Percentiles rank a stretch among this genome's conserved stretches.
Conservation (phyloP, 1,140 invertebrate genomes). For the Melanaphis sacchari region DNA sequence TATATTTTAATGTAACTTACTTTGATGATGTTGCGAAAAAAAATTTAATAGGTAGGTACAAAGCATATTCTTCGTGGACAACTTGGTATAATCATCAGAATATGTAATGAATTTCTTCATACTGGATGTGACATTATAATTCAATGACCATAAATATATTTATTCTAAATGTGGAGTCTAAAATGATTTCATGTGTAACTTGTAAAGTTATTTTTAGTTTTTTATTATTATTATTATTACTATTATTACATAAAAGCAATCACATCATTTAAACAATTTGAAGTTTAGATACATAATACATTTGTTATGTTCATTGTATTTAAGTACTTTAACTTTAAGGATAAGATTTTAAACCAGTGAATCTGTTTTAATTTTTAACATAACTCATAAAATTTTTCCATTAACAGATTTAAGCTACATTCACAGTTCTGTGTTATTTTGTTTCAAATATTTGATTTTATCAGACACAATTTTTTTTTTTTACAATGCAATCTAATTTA, state of each 20-base stretch:
- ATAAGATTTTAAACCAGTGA: too few relatives aligned
- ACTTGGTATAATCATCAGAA: neutral
- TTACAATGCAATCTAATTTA: neutral
- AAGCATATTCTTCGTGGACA: neutral
- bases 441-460: neutral
- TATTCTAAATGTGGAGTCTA: neutral
- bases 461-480: neutral
- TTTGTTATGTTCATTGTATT: too few relatives aligned
- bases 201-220: neutral
- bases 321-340: too few relatives aligned
- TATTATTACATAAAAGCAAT: neutral
- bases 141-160: neutral
- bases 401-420: too few relatives aligned
- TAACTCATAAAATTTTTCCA: neutral
- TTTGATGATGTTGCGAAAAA: neutral
- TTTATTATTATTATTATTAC: neutral
- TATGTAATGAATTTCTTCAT: neutral
- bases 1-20: neutral
- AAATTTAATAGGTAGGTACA: neutral
- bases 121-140: neutral
- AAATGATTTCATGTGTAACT: neutral
- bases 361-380: neutral
- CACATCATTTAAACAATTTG: too few relatives aligned
- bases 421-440: neutral
- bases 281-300: too few relatives aligned